Percentiles rank a stretch among this genome's conserved stretches.
These are phyloP conservation scores for Thymelicus sylvestris DNA, from an alignment of 2,888 invertebrate species.

Conservation along the genomic window DNA sequence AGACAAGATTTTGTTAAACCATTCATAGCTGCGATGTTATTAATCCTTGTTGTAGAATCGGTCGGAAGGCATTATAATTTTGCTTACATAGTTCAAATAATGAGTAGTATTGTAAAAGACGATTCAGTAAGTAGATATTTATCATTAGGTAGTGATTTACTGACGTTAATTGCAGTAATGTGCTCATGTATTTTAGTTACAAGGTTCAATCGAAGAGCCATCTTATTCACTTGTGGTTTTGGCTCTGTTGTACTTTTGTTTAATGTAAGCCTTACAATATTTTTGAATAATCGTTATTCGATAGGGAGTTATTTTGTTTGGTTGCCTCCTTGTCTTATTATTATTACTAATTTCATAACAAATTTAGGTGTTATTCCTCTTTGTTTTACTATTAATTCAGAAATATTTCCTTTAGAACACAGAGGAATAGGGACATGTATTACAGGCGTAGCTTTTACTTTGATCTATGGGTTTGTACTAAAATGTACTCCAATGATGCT, in stretches of 20 bases:
- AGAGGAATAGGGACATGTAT: constrained; percentile 47
- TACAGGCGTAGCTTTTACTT: constrained; percentile 48
- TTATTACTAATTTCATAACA: constrained; percentile 46
- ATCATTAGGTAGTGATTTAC: constrained; percentile 47
- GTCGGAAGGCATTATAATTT: constrained; percentile 50
- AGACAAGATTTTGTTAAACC: too few species aligned
- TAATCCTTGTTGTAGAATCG: constrained; percentile 45
- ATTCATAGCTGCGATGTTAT: too few species aligned
- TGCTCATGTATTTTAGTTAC: constrained; percentile 46
- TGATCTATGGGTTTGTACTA: constrained; percentile 44
- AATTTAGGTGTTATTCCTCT: constrained; percentile 51
- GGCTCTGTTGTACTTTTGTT: constrained; percentile 47
- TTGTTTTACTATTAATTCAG: constrained; percentile 48
- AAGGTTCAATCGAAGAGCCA: constrained; percentile 47
- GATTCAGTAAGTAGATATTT: constrained; percentile 48
- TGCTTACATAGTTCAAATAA: constrained; percentile 52
- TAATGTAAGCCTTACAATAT: constrained; percentile 41
- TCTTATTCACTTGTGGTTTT: constrained; percentile 48
- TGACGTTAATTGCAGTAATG: constrained; percentile 45
- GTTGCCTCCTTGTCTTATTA: constrained; percentile 43
- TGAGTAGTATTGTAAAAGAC: constrained; percentile 46
- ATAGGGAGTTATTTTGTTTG: background rate
- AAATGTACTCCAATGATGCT: constrained; percentile 51
- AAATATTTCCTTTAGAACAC: constrained; percentile 52
- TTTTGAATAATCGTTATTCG: constrained; percentile 9